phyloP scores from a whole-genome alignment of 2,113 vertebrate species.

The Brienomyrus brachyistius region DNA sequence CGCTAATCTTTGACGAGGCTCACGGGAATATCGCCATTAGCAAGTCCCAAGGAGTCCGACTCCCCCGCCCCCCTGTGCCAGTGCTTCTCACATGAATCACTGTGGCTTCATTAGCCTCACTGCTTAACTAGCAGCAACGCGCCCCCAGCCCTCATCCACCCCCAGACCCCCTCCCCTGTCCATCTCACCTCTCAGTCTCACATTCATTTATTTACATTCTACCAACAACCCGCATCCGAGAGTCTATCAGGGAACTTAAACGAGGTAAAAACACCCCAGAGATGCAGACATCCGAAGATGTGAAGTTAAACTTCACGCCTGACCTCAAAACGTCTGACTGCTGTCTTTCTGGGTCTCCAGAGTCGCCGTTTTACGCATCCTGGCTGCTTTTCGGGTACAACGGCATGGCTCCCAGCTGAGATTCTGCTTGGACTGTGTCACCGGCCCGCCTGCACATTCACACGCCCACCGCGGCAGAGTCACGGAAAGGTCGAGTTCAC shows the following conservation, averaged over 20 bases:
- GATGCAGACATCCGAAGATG: not conserved
- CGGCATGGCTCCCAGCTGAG: not conserved
- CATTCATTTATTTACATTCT: not conserved
- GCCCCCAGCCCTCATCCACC: not conserved
- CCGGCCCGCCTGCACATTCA: not conserved
- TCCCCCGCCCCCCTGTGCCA: not conserved
- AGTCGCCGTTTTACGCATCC: not conserved
- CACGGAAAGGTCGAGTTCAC: not conserved
- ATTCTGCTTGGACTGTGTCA: not conserved
- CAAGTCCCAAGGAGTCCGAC: not conserved
- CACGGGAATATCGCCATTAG: not conserved
- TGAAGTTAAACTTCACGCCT: not conserved
- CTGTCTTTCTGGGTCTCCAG: not conserved
- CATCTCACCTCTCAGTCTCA: not conserved
- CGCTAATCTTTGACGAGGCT: slow-evolving; percentile 9
- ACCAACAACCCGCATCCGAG: not conserved
- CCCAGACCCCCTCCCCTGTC: not conserved
- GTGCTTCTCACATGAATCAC: not conserved
- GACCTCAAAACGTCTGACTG: not conserved
- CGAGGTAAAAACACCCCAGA: not conserved
- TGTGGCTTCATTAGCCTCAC: not conserved
- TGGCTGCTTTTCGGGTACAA: not conserved
- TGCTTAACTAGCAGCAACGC: not conserved
- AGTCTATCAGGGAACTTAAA: not conserved
- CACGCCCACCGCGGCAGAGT: not conserved